Evolutionary conservation across 92 coral and sea anemone species (phyloP), one percentile per base, ranked within the genome.

Genomic region (Heteractis magnifica): DNA sequence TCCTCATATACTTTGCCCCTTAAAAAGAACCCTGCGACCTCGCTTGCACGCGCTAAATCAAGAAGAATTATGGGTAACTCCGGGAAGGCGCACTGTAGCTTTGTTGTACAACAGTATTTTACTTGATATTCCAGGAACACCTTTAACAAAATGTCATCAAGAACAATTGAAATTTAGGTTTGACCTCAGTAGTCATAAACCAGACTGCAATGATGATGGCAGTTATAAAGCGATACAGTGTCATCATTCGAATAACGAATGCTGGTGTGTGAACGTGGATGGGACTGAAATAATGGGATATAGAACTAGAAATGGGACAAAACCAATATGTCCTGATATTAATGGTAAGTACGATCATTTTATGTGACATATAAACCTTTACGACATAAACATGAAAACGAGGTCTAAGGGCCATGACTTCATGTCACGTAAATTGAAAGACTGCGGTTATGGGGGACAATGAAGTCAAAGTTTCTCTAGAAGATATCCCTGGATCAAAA

Each of bases 221-320:
- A 81, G 79, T 51, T 93, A 87, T 73, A 92, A 80, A 64, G 86
- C 82, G 19, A 65, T 93, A 51, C 97, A 93, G 80, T 93, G 97
- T 84, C 84, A 72, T 68, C 91, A 87, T 52, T 73, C 85, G 72
- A 84, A 81, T 50, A 77, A 85, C 23, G 92, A 83, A 44, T 93
- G 97, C 78, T 95, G 98, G 98, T 95, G 98, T 71, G 94, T 87
- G 51, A 90, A 90, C 71, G 62, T 76, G 15, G 80, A 62, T 62
- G 98, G 98, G 6, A 65, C 34, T 51, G 95, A 92, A 78, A 34
- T 93, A n/a, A 65, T 58, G 16, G 97, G 97, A 44, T 86, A 92
- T 72, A 89, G 84, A 60, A 78, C 86, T 23, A 83, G 26, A 4
- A 71, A 77, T 44, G 76, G 79, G 6, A 77, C 72, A 15, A 68